Base-by-base conservation (phyloP, 2,888 invertebrate species). In the Ganaspis brasiliensis region DNA sequence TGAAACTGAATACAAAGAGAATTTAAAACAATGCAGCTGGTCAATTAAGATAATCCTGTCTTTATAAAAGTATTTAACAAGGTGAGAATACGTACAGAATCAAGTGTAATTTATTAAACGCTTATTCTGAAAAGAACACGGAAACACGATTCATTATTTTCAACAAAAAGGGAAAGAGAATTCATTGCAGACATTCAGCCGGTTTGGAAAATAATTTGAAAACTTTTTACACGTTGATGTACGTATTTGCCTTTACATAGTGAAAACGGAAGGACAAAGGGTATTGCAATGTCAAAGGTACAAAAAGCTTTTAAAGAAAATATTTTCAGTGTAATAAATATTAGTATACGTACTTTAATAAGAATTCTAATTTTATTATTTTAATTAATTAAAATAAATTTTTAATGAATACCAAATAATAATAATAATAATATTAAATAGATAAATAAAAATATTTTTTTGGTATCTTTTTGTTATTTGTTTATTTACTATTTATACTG, bases 41-140 rank as follows among this genome's bases (percentile, higher is more conserved):
- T 52, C 52, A 52, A 52, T 52, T 52, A 52, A 8, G 19, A 52
- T 52, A 52, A 52, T 52, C 52, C 8, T 52, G 52, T 52, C 19
- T 52, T 52, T 52, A 52, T 16, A 19, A 52, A 19, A 52, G 16
- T 52, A 52, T 52, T 52, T n/a, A 52, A 19, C 52, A 16, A 52
- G 52, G 19, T 52, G 19, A 52, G 19, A 52, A 19, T 52, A 52
- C 19, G 52, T 2, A 52, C 16, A 19, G 19, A 52, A 52, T 52
- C 19, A 19, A 1, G 19, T 52, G 19, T 52, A 52, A 52, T 52
- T 19, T 52, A 52, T 52, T 52, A 52, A 52, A 52, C 16, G 52
- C 9, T 19, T 19, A 1, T 52, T 16, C 8, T 52, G 52, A 52
- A 52, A 52, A 52, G 52, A 52, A 14, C 45, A 45, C 52, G 19